Percentiles rank a stretch among this genome's conserved stretches.
Conservation (phyloP, 2,797 vertebrate genomes). For the Coregonus suidteri region DNA sequence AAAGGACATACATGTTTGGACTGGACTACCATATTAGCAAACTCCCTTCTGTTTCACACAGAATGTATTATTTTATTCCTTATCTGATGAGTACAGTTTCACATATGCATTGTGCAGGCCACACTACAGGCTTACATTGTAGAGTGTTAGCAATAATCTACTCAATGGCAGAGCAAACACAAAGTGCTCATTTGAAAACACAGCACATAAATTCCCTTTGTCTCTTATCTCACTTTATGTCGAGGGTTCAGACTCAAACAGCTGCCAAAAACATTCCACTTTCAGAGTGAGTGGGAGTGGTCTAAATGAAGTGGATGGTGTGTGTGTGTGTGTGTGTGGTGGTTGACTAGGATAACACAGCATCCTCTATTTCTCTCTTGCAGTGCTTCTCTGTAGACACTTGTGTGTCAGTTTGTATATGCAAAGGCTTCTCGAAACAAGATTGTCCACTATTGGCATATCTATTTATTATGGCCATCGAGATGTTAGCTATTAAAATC, state of each 20-base stretch:
- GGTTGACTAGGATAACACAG: not conserved
- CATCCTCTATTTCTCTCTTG: not conserved
- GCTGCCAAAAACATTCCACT: not conserved
- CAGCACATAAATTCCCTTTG: not conserved
- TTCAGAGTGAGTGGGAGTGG: not conserved
- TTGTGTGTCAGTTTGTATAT: not conserved
- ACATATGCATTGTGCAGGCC: not conserved
- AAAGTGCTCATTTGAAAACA: not conserved
- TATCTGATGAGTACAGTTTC: not conserved
- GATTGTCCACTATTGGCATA: too few relatives aligned
- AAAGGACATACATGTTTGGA: not conserved
- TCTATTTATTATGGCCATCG: too few relatives aligned
- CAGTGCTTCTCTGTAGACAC: not conserved
- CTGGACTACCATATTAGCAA: not conserved
- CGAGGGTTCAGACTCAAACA: not conserved
- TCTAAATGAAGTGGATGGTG: too few relatives aligned
- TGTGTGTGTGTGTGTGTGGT: not conserved
- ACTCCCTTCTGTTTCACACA: not conserved
- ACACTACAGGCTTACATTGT: not conserved
- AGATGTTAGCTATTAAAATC: too few relatives aligned
- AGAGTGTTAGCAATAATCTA: not conserved
- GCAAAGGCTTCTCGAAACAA: not conserved
- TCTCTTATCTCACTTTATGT: not conserved
- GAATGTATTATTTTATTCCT: not conserved
- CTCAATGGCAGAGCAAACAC: not conserved